These are phyloP conservation scores for Chionoecetes opilio DNA, from an alignment of 1,140 invertebrate genomes.

Conservation along the genomic window DNA sequence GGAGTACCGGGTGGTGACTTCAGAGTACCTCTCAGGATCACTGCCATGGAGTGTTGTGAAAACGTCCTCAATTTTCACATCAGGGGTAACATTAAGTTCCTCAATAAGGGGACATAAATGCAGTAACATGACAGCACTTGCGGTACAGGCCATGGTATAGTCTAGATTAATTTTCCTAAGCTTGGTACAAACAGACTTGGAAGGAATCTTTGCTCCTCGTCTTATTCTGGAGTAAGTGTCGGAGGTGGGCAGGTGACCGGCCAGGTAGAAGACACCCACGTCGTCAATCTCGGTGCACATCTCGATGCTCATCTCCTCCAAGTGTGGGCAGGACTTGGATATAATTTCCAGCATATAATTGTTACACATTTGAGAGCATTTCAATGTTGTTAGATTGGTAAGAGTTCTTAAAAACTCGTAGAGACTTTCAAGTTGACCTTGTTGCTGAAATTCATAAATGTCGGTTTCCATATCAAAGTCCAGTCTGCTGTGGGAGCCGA, in stretches of 20 bases:
- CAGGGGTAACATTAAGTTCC: conserved; percentile 72
- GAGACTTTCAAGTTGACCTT: conserved; percentile 47
- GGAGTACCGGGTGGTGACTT: conserved; percentile 48
- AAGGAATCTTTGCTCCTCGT: conserved; percentile 58
- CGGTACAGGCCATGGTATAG: conserved; percentile 67
- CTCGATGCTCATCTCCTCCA: conserved; percentile 71
- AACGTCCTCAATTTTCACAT: conserved; percentile 76
- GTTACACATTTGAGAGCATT: conserved; percentile 71
- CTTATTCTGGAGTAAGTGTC: conserved; percentile 64
- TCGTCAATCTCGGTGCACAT: conserved; percentile 73
- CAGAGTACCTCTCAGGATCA: conserved; percentile 68
- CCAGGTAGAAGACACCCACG: conserved; percentile 65
- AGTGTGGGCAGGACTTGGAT: conserved; percentile 67
- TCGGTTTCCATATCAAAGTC: conserved; percentile 43
- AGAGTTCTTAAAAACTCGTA: conserved; percentile 71
- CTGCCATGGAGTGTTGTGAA: conserved; percentile 75
- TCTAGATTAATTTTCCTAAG: conserved; percentile 71
- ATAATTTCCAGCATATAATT: conserved; percentile 72
- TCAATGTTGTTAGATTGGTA: conserved; percentile 65
- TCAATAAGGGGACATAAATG: conserved; percentile 73
- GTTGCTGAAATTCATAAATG: conserved; percentile 7
- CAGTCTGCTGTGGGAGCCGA: conserved; percentile 2
- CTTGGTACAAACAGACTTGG: conserved; percentile 67
- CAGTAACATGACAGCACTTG: conserved; percentile 66
- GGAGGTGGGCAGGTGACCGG: conserved; percentile 55